Evolutionary conservation across 2,888 invertebrate species (phyloP), one percentile per base, ranked within the genome.

Genomic region (Calameuta filiformis): DNA sequence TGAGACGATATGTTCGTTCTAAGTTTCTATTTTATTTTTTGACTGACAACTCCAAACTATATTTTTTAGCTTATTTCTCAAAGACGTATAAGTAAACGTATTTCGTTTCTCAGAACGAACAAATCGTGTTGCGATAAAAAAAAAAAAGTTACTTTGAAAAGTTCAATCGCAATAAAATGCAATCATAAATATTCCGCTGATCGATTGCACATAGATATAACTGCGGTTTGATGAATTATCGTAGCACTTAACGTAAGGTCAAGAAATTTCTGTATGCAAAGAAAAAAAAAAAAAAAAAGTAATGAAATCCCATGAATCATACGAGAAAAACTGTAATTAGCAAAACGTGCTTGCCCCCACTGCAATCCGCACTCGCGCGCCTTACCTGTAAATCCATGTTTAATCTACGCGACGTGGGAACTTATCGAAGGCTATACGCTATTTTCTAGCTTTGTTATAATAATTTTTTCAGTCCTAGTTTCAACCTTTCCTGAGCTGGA

Each of bases 401-500:
- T 81, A 86, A 83, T 83, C 83, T 88, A 87, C 80, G 79, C 79
- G 85, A 81, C 77, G 82, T 82, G 85, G 83, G 76, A 85, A 86
- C 83, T 86, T 86, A 83, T 76, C 75, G 74, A 76, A 83, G 77
- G 79, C 75, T 81, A 83, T 83, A 82, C 79, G 81, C 86, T 85
- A 86, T 81, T 76, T 83, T 83, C 84, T 85, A 85, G 82, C 82
- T 85, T 81, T 88, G 88, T 91, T 94, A 94, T 94, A 94, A 94
- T 89, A 94, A 93, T 91, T 94, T 94, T 92, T 95, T 94, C 89
- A 93, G 92, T 92, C 94, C 94, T 87, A 94, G 93, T 93, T 95
- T 95, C 91, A 92, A 92, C 85, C 94, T 93, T 87, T 95, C 94
- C 89, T 95, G 95, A 82, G 95, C 94, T 81, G 95, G 95, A 91